These are phyloP conservation scores for Lophochroa leadbeateri DNA, from an alignment of 2,113 vertebrate genomes.

Conservation along the genomic window DNA sequence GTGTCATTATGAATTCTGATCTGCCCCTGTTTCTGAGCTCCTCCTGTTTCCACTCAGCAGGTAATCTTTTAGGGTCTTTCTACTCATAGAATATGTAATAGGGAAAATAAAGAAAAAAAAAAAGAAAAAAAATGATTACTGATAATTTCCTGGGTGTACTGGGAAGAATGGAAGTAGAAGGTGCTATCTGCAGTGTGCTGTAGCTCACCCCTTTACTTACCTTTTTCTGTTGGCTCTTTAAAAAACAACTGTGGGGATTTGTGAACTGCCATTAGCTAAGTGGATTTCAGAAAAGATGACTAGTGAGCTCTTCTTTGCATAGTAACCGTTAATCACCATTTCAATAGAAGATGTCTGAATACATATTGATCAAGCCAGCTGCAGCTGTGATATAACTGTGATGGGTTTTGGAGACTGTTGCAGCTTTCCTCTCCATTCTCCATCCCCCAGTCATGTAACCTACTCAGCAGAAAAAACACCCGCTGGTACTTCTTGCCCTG, in stretches of 20 bases:
- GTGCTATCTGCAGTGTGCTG: not conserved
- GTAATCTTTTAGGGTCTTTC: not conserved
- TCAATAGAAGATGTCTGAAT: slow-evolving; percentile 30
- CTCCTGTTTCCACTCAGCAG: not conserved
- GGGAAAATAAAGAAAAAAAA: too few species aligned
- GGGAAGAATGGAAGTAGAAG: not conserved
- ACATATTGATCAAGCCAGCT: slow-evolving; percentile 24
- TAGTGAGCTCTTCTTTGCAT: not conserved
- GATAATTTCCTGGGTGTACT: not conserved
- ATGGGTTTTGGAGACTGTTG: not conserved
- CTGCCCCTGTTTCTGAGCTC: not conserved
- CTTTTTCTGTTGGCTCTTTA: not conserved
- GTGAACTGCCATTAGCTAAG: not conserved
- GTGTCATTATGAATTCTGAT: not conserved
- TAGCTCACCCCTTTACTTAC: not conserved
- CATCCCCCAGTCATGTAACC: not conserved
- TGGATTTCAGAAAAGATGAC: slow-evolving; percentile 1
- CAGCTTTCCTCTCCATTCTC: not conserved
- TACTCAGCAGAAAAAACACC: not conserved
- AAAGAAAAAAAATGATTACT: not conserved
- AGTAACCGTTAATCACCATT: not conserved
- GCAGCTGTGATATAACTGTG: not conserved
- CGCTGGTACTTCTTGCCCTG: not conserved
- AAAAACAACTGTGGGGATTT: not conserved
- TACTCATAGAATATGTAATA: not conserved